Evolutionary conservation across 2,113 vertebrate species (phyloP).

Genomic region (Eurystomus gularis): DNA sequence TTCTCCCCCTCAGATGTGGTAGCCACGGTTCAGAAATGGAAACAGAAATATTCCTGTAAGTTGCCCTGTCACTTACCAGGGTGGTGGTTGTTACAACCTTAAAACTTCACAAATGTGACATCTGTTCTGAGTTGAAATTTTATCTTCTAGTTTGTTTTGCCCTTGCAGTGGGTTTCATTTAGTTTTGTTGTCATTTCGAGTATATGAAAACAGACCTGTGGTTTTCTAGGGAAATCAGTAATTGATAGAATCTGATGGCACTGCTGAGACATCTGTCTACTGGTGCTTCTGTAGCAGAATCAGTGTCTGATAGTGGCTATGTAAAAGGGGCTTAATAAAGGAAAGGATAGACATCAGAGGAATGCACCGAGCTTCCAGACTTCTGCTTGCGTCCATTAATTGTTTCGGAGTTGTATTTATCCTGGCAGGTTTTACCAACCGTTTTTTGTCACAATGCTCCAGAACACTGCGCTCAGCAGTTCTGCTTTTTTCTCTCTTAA

Average conservation of each 20-base stretch:
- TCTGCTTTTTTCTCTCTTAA: not conserved
- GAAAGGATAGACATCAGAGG: not conserved
- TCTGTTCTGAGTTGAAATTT: not conserved
- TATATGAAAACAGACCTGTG: not conserved
- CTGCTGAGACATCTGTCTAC: not conserved
- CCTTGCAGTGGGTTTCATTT: not conserved
- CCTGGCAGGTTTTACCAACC: not conserved
- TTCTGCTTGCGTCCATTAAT: not conserved
- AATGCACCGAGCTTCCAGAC: not conserved
- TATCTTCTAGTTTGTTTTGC: not conserved
- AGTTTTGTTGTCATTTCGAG: not conserved
- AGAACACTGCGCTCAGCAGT: not conserved
- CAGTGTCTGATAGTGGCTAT: not conserved
- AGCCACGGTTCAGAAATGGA: not conserved
- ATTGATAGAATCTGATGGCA: not conserved
- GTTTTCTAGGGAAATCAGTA: not conserved
- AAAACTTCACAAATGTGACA: not conserved
- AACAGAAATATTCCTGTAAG: rapidly evolving
- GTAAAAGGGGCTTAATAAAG: not conserved
- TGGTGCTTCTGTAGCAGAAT: not conserved
- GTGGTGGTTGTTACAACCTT: not conserved
- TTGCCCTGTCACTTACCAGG: not conserved
- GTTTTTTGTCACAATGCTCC: not conserved
- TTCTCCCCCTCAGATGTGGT: not conserved
- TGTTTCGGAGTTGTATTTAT: not conserved